Percentiles rank a stretch among this genome's conserved stretches.
phyloP scores from a whole-genome alignment of 2,888 invertebrate genomes.

The Pollenia labialis region DNA sequence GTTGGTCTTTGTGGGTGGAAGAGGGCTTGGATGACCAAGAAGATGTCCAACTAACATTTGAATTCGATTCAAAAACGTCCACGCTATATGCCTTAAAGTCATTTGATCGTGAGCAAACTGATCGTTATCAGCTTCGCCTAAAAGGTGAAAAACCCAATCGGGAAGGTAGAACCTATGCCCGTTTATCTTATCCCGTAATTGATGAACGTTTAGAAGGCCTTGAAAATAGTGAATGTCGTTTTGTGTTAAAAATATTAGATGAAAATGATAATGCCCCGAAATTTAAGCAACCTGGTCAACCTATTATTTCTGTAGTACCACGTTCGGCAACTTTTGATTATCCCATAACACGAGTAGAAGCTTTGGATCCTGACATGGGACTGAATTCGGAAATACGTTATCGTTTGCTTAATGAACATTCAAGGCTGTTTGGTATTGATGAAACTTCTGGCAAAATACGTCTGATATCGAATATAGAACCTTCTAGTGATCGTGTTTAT shows the following conservation, averaged over 20 bases:
- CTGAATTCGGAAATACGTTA: conserved; percentile 92
- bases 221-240: conserved; percentile 91
- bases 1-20: conserved; percentile 87
- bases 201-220: conserved; percentile 90
- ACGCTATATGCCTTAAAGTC: conserved; percentile 89
- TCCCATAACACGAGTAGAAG: conserved; percentile 91
- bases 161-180: conserved; percentile 88
- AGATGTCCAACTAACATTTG: conserved; percentile 85
- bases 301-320: conserved; percentile 92
- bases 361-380: conserved; percentile 90
- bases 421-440: conserved; percentile 91
- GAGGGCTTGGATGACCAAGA: conserved; percentile 83
- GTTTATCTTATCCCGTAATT: conserved; percentile 90
- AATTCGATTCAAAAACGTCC: conserved; percentile 91
- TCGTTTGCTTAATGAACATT: conserved; percentile 91
- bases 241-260: conserved; percentile 91
- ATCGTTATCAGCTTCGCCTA: conserved; percentile 86
- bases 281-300: conserved; percentile 90
- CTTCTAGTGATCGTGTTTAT: conserved; percentile 90
- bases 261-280: conserved; percentile 93
- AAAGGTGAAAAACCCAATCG: conserved; percentile 85
- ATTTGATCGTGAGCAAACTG: conserved; percentile 90
- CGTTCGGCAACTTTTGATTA: conserved; percentile 92
- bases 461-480: conserved; percentile 87
- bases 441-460: conserved; percentile 90